Evolutionary conservation across 2,888 invertebrate genomes (phyloP), one percentile per base, ranked within the genome.

Genomic region (Pyralis farinalis): DNA sequence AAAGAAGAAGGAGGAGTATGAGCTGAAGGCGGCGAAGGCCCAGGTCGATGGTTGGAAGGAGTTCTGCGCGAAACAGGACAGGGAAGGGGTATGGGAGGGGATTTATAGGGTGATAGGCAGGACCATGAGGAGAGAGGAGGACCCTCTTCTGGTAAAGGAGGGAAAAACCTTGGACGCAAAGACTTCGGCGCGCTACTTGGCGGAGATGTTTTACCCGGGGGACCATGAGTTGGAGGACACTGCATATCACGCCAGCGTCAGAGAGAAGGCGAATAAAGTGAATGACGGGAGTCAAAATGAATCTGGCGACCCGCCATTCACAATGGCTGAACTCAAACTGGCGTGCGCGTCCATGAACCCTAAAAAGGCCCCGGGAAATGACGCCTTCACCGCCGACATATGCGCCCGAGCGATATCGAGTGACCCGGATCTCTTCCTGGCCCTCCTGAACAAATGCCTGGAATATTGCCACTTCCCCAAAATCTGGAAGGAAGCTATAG

Each of bases 331-430:
- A 4, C 16, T 29, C n/a, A n/a, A n/a, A n/a, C n/a, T n/a, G n/a
- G n/a, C n/a, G n/a, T n/a, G n/a, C n/a, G n/a, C n/a, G n/a, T n/a
- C n/a, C n/a, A n/a, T 29, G 4, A 9, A 29, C 10, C 4, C 4
- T n/a, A 54, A 50, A 25, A 55, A 50, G 29, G 54, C 57, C 6
- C 55, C 58, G 1, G 57, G 52, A 0, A 27, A 33, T 1, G 60
- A 58, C 12, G 51, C 53, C 0, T 27, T 56, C 1, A 61, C 58
- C 0, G 42, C 55, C 0, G 58, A 58, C 33, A 58, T 61, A n/a
- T 55, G 56, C 35, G 7, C 1, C 1, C 28, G 12, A 1, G 49
- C 49, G 4, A 47, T 52, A 0, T 6, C 31, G 1, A 12, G 22
- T 3, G 33, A 44, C 5, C 41, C 8, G 2, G 43, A 44, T 0